These are phyloP conservation scores for Megaceryle alcyon DNA, from an alignment of 2,797 vertebrate species.

Conservation along the genomic window DNA sequence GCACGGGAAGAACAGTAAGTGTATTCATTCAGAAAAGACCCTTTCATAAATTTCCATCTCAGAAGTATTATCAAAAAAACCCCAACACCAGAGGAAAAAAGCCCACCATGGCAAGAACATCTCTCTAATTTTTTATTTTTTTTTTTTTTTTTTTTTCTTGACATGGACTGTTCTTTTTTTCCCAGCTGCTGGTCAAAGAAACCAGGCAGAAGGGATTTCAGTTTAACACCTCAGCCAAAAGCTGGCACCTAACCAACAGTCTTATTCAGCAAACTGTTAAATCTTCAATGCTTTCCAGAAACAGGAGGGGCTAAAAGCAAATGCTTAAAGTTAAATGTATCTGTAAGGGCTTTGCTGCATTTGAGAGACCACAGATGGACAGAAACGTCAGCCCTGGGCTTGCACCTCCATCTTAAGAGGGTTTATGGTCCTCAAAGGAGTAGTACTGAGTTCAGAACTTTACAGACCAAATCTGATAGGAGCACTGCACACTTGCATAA, in stretches of 20 bases:
- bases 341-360: not conserved
- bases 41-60: not conserved
- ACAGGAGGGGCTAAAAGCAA: not conserved
- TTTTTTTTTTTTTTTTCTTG: not conserved
- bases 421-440: not conserved
- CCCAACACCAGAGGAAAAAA: too few relatives aligned
- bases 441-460: not conserved
- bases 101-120: fast-evolving
- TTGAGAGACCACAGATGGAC: not conserved
- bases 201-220: not conserved
- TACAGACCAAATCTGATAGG: not conserved
- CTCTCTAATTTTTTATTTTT: too few relatives aligned
- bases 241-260: not conserved
- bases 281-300: not conserved
- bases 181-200: not conserved
- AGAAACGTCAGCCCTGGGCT: not conserved
- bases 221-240: not conserved
- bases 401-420: not conserved
- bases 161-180: not conserved
- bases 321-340: not conserved
- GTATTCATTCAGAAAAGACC: not conserved
- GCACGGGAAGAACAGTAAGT: not conserved
- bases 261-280: not conserved
- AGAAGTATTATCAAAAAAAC: not conserved
- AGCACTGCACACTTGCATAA: not conserved